Base-by-base conservation (phyloP, 1,140 invertebrate genomes). In the Pseudomyrmex pallidus region DNA sequence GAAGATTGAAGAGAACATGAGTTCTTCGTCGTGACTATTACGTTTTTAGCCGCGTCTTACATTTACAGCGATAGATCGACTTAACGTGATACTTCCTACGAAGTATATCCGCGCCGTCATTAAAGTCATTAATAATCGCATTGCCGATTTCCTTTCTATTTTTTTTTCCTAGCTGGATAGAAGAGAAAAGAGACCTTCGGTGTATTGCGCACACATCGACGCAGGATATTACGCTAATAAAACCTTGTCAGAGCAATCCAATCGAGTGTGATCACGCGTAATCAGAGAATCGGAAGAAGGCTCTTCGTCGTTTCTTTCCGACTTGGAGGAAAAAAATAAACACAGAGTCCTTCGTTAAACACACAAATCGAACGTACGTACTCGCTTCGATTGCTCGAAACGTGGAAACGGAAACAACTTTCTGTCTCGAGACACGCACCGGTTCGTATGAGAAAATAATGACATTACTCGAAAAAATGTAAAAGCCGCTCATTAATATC, bases 61-160 rank as follows among this genome's bases (percentile, higher is more conserved):
- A 20, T 35, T 35, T 35, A 4, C 35, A 35, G 5, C 35, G 35
- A 35, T 35, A 35, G 35, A 66, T 20, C 4, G 46, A 25, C 9
- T 68, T 56, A 57, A 50, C 64, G 15, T 68, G 63, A 78, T 35
- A 78, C 57, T 78, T 78, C 20, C 50, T 68, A 25, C 46, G 68
- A 78, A 78, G 20, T 35, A 35, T 35, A 68, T 17, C 44, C 63
- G 20, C 35, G 50, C 50, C 25, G n/a, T 35, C 46, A 74, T 64
- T 74, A 78, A 68, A 68, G 20, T 68, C 74, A 78, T 78, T 78
- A 78, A 78, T 63, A 63, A 78, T 35, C 62, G 25, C 66, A 46
- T 22, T n/a, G 25, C 64, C 13, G 20, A 78, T 68, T 46, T 5
- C 17, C n/a, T 61, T 59, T 68, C 57, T 78, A 13, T 35, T 74